Conservation (phyloP, 2,797 vertebrate species). For the Chaunax sp. region DNA sequence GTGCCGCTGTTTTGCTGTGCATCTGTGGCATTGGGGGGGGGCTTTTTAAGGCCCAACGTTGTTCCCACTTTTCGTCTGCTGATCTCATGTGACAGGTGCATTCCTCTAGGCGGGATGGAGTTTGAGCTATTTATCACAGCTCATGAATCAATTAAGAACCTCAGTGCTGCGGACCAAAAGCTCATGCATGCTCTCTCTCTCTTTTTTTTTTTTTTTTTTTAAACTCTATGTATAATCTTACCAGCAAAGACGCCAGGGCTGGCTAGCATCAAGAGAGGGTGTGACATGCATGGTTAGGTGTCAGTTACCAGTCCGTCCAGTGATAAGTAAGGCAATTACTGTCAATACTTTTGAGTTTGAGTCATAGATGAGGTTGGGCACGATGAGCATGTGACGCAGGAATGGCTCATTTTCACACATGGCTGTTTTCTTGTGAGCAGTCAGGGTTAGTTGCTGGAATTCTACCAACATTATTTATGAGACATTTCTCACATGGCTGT, state of each 20-base stretch:
- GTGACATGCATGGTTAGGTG: conserved; percentile 44
- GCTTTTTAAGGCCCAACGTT: conserved; percentile 46
- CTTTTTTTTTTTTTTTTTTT: neutral
- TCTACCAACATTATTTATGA: too few relatives aligned
- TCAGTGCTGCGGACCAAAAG: neutral
- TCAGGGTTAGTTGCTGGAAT: too few relatives aligned
- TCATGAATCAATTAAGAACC: conserved; percentile 54
- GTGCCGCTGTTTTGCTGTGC: conserved; percentile 22
- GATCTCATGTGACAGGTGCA: conserved; percentile 74
- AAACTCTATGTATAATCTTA: too few relatives aligned
- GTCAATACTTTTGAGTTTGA: conserved; percentile 35
- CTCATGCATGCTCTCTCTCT: conserved; percentile 3
- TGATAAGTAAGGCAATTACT: conserved; percentile 41
- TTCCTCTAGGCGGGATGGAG: conserved; percentile 44
- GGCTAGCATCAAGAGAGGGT: conserved; percentile 30
- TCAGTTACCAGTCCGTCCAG: conserved; percentile 40
- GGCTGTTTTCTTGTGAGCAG: conserved; percentile 12
- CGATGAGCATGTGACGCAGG: conserved; percentile 52
- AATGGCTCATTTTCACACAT: conserved; percentile 21
- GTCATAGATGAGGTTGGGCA: conserved; percentile 40
- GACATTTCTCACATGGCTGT: too few relatives aligned
- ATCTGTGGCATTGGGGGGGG: conserved; percentile 16
- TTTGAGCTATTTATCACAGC: conserved; percentile 61
- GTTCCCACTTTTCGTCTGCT: conserved; percentile 38
- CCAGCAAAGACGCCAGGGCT: too few relatives aligned